A percentile compares a stretch with the other conserved stretches of the same genome.
phyloP scores from a whole-genome alignment of 2,113 vertebrate species.

The Percopsis transmontana region DNA sequence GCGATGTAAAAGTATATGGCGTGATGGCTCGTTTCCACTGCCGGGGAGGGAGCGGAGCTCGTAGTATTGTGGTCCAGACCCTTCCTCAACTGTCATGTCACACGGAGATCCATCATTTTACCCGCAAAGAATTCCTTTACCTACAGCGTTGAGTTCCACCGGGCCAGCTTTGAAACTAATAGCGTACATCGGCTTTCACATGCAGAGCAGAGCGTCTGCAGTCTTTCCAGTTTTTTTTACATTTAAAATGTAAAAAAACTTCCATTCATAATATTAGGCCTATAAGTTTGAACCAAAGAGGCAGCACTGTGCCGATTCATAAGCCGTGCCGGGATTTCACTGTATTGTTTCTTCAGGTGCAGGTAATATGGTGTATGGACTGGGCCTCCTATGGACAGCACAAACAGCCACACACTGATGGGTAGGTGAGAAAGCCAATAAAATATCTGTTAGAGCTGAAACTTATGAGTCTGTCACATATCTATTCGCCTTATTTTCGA shows the following conservation, averaged over 20 bases:
- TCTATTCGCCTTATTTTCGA: too few species aligned
- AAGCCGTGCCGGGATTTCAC: slow-evolving; percentile 14
- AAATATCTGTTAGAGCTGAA: slow-evolving; percentile 16
- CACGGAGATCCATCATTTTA: slow-evolving; percentile 1
- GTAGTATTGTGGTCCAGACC: slow-evolving; percentile 49
- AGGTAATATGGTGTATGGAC: slow-evolving; percentile 42
- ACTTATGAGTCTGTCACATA: slow-evolving; percentile 31
- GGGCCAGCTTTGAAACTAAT: neutral
- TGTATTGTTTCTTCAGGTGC: slow-evolving; percentile 51
- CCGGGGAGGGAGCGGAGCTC: slow-evolving; percentile 51
- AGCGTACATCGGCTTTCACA: neutral
- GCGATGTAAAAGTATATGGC: slow-evolving; percentile 65
- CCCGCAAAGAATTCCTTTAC: neutral
- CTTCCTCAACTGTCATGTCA: slow-evolving; percentile 16
- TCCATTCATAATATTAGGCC: neutral
- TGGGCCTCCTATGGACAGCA: slow-evolving; percentile 28
- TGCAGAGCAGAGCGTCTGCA: neutral
- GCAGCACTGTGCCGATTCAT: slow-evolving; percentile 9
- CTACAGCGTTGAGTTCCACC: neutral
- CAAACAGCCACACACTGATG: slow-evolving; percentile 7
- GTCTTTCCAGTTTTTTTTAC: neutral
- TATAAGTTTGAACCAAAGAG: neutral
- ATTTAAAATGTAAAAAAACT: neutral
- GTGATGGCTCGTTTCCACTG: slow-evolving; percentile 74
- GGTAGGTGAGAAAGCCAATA: slow-evolving; percentile 1